Conservation (phyloP, 2,113 vertebrate species). For the Syngnathoides biaculeatus region DNA sequence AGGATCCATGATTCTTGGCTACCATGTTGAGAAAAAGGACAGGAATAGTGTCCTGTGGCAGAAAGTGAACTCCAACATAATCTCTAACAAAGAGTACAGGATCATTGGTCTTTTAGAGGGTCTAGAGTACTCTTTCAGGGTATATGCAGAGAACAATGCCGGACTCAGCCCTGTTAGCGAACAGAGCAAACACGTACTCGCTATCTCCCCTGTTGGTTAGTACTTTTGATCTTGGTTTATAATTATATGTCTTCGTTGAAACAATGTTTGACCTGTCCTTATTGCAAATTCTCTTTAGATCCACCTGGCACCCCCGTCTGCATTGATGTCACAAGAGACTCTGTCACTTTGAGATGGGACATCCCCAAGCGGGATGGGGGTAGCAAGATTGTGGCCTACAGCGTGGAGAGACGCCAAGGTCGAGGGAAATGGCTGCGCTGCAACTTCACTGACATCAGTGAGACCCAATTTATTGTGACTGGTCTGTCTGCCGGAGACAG, state of each 20-base stretch:
- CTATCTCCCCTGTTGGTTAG: slow-evolving; percentile 96
- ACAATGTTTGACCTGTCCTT: neutral
- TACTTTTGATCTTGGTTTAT: slow-evolving; percentile 24
- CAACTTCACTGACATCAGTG: slow-evolving; percentile 93
- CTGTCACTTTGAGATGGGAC: slow-evolving; percentile 92
- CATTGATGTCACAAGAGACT: slow-evolving; percentile 95
- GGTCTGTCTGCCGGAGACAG: slow-evolving; percentile 89
- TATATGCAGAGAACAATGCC: slow-evolving; percentile 91
- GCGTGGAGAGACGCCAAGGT: slow-evolving; percentile 92
- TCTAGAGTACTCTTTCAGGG: slow-evolving; percentile 95
- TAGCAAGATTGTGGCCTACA: slow-evolving; percentile 93
- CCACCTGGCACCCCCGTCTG: slow-evolving; percentile 94
- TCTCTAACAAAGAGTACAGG: slow-evolving; percentile 92
- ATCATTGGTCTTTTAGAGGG: slow-evolving; percentile 89
- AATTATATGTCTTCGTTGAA: neutral
- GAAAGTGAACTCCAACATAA: slow-evolving; percentile 84
- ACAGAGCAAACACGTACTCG: slow-evolving; percentile 90
- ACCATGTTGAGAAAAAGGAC: slow-evolving; percentile 97
- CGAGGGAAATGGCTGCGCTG: slow-evolving; percentile 88
- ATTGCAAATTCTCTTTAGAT: slow-evolving; percentile 67
- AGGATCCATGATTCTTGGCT: slow-evolving; percentile 90
- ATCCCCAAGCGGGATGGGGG: slow-evolving; percentile 89
- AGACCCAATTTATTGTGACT: slow-evolving; percentile 91
- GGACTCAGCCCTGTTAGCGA: slow-evolving; percentile 88
- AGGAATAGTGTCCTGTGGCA: slow-evolving; percentile 98